Base-by-base conservation (phyloP, 2,113 vertebrate genomes). In the Progne subis region DNA sequence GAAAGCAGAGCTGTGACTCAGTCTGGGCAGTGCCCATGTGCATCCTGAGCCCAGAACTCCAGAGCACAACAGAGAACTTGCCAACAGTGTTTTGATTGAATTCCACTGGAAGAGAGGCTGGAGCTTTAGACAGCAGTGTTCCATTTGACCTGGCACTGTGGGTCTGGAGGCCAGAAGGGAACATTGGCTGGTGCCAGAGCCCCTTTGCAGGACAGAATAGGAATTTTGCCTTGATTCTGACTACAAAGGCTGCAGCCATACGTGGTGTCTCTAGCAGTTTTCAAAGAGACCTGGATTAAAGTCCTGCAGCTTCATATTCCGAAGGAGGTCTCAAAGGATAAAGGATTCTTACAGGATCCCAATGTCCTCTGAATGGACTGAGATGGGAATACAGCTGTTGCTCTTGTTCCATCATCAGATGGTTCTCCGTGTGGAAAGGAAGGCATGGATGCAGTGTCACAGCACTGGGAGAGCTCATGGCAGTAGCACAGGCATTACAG, bases 121-220 rank as follows among this genome's bases (percentile, higher is more conserved):
- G 14, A 44, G 16, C 14, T 69, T 44, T 39, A 47, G n/a, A n/a
- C n/a, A 31, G 14, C 24, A 65, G 17, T 18, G 16, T 53, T 72
- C 26, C 8, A 12, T 19, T 20, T 28, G n/a, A 15, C 15, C 47
- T 67, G 44, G 12, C 20, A 1, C n/a, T 17, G 9, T 17, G 50
- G n/a, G n/a, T n/a, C n/a, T n/a, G n/a, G n/a, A n/a, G n/a, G 59
- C 39, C 6, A 23, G 59, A 59, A 37, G 43, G 32, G 13, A 0
- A 0, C n/a, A n/a, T n/a, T n/a, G n/a, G n/a, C n/a, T n/a, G n/a
- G 11, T 64, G 65, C 32, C 57, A 59, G 43, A 46, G n/a, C n/a
- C n/a, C n/a, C n/a, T n/a, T n/a, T n/a, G n/a, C n/a, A n/a, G n/a
- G n/a, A n/a, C n/a, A n/a, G n/a, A n/a, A n/a, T n/a, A n/a, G n/a